Conservation (phyloP, 2,888 invertebrate genomes). For the Epirrhoe alternata region DNA sequence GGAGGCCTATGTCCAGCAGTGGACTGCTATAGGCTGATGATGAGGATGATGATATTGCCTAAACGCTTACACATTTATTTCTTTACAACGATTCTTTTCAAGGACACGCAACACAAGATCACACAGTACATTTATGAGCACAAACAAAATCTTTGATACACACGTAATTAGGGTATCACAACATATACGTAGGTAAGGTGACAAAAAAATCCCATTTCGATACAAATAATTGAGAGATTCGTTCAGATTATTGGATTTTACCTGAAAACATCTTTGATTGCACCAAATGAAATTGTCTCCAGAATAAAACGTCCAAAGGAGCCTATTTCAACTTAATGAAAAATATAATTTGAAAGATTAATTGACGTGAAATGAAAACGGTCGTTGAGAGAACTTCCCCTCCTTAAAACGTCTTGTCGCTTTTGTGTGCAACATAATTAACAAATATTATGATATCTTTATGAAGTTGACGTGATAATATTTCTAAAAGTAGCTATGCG, state of each 20-base stretch:
- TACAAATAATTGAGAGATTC: too few species aligned
- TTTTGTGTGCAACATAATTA: conserved; percentile 1
- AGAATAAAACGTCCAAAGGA: conserved; percentile 43
- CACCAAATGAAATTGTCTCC: conserved; percentile 36
- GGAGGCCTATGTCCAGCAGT: too few species aligned
- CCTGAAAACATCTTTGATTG: conserved; percentile 28
- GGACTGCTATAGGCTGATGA: too few species aligned
- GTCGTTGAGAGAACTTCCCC: conserved; percentile 35
- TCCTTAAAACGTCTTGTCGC: not conserved
- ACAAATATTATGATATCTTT: not conserved
- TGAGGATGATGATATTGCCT: too few species aligned
- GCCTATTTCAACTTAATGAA: conserved; percentile 54
- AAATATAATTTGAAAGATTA: conserved; percentile 66
- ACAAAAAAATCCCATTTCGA: too few species aligned
- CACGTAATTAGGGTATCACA: too few species aligned
- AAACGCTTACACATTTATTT: too few species aligned
- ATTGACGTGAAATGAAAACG: conserved; percentile 71
- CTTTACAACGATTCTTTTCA: too few species aligned
- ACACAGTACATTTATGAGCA: too few species aligned
- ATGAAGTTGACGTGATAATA: not conserved
- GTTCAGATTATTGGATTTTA: not conserved
- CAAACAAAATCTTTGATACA: too few species aligned
- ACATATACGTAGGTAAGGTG: too few species aligned
- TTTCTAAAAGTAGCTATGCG: not conserved
- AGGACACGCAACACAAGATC: too few species aligned